Evolutionary conservation across 2,888 invertebrate genomes (phyloP).

Genomic region (Pherbina coryleti): DNA sequence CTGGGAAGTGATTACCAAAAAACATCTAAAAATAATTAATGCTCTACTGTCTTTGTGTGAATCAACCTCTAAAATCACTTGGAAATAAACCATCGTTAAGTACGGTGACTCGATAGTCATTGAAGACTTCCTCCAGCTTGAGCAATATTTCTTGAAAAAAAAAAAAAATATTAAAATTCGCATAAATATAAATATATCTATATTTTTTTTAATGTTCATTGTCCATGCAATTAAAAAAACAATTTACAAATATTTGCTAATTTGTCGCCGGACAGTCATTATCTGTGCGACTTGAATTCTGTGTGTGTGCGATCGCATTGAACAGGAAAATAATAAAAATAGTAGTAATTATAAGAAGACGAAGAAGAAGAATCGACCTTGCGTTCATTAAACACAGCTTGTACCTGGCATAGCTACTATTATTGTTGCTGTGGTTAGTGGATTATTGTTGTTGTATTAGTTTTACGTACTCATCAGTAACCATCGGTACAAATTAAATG

Average conservation of each 20-base stretch:
- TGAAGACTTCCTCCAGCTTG: too few relatives aligned
- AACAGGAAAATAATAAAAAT: background rate
- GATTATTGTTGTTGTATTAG: background rate
- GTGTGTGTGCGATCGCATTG: background rate
- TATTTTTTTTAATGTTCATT: background rate
- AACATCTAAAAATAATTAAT: too few relatives aligned
- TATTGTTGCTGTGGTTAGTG: background rate
- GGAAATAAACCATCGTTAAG: too few relatives aligned
- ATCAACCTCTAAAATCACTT: too few relatives aligned
- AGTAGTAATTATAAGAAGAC: background rate
- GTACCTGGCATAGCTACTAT: background rate
- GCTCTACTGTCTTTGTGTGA: too few relatives aligned
- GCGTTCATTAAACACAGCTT: slow-evolving; percentile 20
- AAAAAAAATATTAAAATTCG: too few relatives aligned
- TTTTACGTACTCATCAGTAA: background rate
- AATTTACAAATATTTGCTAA: slow-evolving; percentile 22
- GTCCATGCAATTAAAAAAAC: slow-evolving; percentile 10
- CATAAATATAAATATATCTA: background rate
- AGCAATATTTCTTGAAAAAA: too few relatives aligned
- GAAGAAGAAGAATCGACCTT: slow-evolving; percentile 23
- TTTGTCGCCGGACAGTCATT: slow-evolving; percentile 2
- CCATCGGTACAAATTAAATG: background rate
- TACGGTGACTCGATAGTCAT: too few relatives aligned
- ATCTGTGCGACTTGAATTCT: background rate
- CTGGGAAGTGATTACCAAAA: too few relatives aligned